These are phyloP conservation scores for Drosophila greeni DNA, from an alignment of 2,888 invertebrate genomes.

Conservation along the genomic window DNA sequence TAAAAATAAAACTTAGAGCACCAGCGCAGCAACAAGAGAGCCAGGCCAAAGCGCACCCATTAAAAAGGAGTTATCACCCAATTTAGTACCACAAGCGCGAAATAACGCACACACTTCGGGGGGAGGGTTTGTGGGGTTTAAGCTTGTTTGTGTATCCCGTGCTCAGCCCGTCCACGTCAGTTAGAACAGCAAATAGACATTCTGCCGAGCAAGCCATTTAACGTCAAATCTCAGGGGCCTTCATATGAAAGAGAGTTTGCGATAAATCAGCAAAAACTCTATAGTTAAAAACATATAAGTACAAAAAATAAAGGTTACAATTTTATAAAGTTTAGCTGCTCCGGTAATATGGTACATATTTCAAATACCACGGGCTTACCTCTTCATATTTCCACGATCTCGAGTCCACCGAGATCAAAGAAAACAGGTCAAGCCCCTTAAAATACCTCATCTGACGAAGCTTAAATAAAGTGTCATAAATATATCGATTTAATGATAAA, in stretches of 20 bases:
- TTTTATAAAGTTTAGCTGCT: background rate
- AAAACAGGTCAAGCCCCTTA: constrained; percentile 38
- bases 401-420: constrained; percentile 1
- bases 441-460: constrained; percentile 33
- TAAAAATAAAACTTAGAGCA: constrained; percentile 68
- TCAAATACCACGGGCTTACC: background rate
- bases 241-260: constrained; percentile 35
- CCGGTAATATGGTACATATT: background rate
- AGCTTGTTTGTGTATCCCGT: background rate
- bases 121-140: constrained; percentile 60
- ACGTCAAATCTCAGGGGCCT: constrained; percentile 54
- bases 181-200: constrained; percentile 59
- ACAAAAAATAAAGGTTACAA: background rate
- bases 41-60: constrained; percentile 52
- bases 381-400: background rate
- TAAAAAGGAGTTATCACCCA: constrained; percentile 72
- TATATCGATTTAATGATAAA: constrained; percentile 54
- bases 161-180: constrained; percentile 17
- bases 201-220: constrained; percentile 64
- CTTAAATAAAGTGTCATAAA: constrained; percentile 54
- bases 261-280: background rate
- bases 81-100: constrained; percentile 67
- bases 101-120: constrained; percentile 76
- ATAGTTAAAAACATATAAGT: too few species aligned
- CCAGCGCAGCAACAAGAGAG: constrained; percentile 38